These are phyloP conservation scores for Perithous albicinctus DNA, from an alignment of 2,888 invertebrate genomes.

Conservation along the genomic window DNA sequence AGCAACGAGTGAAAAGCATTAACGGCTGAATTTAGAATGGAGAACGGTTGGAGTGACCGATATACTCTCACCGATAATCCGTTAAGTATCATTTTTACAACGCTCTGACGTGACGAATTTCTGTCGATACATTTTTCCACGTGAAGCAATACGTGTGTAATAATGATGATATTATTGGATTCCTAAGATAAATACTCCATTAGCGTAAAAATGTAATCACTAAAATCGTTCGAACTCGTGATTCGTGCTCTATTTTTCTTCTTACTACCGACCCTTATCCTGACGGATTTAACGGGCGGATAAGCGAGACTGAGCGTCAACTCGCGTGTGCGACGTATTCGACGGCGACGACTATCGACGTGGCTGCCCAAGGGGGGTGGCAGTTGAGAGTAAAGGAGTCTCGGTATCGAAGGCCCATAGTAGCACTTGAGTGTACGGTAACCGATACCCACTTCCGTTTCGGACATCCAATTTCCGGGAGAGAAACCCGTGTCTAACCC, in stretches of 20 bases:
- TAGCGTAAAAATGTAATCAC: not conserved
- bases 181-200: not conserved
- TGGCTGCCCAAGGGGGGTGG: constrained; percentile 19
- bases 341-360: constrained; percentile 42
- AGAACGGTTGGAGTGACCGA: too few relatives aligned
- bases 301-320: constrained; percentile 36
- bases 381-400: constrained; percentile 33
- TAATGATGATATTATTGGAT: not conserved
- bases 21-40: not conserved
- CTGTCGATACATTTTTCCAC: not conserved
- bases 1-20: not conserved
- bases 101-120: not conserved
- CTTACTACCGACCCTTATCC: not conserved
- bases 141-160: not conserved
- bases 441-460: constrained; percentile 65
- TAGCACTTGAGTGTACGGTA: constrained; percentile 58
- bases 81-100: not conserved
- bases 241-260: not conserved
- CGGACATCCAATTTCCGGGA: constrained; percentile 65
- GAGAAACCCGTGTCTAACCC: constrained; percentile 52
- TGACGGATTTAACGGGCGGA: constrained; percentile 42
- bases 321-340: constrained; percentile 31
- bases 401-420: constrained; percentile 39
- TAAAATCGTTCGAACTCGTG: not conserved
- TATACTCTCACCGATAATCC: not conserved